Conservation (phyloP, 2,888 invertebrate species). For the Acleris literana region DNA sequence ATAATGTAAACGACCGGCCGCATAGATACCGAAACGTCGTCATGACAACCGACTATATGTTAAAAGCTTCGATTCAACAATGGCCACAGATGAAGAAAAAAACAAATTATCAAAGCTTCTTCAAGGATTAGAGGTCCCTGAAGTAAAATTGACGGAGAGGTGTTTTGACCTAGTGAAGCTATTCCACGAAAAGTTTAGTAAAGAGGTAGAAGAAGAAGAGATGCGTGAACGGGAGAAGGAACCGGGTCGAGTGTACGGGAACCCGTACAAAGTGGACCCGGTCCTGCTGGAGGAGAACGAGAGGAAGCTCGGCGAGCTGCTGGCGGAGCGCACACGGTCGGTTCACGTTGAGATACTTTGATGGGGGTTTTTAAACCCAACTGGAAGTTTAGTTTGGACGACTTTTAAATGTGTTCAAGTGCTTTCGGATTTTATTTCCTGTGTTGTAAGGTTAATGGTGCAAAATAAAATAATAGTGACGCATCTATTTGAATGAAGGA, state of each 20-base stretch:
- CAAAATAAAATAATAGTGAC: no score
- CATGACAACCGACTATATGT: constrained; percentile 39
- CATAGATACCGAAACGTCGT: constrained; percentile 17
- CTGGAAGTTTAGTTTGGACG: no score
- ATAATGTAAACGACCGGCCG: not conserved
- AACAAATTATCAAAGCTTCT: constrained; percentile 65
- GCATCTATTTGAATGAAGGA: no score
- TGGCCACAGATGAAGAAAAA: constrained; percentile 76
- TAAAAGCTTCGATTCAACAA: constrained; percentile 40
- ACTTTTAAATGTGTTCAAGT: no score
- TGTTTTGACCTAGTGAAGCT: constrained; percentile 61
- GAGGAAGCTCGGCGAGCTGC: constrained; percentile 58
- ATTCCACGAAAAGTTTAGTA: constrained; percentile 59
- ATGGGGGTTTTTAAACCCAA: no score
- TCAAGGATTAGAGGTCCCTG: constrained; percentile 66
- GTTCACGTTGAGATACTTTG: constrained; percentile 13
- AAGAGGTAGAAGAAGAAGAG: constrained; percentile 56
- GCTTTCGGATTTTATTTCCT: no score
- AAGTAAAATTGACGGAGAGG: constrained; percentile 64
- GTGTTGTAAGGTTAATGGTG: no score
- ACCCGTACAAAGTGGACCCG: constrained; percentile 66
- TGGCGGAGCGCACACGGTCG: constrained; percentile 58
- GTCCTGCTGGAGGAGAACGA: constrained; percentile 64
- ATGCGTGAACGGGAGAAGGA: constrained; percentile 38
- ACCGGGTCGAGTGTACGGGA: constrained; percentile 45